phyloP scores from a whole-genome alignment of 2,113 vertebrate genomes.

The Notarius lentiginosus region DNA sequence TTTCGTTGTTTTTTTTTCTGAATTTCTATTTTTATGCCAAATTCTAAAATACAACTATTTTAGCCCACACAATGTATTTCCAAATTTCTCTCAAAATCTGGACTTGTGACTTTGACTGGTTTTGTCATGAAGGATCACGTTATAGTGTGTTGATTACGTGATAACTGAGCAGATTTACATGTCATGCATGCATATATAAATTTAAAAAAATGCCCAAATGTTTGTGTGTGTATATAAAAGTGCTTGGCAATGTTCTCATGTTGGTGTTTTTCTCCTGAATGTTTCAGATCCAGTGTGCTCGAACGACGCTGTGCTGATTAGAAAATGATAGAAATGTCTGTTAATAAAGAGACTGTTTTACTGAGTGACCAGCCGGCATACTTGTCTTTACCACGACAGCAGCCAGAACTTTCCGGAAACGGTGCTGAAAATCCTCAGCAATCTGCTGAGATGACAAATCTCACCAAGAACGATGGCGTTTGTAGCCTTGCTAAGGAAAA shows the following conservation, averaged over 20 bases:
- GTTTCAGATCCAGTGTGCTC: constrained; percentile 62
- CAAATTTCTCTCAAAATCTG: too few species aligned
- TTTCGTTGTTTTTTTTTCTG: too few species aligned
- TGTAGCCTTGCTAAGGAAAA: constrained; percentile 56
- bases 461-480: constrained; percentile 48
- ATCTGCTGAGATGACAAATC: constrained; percentile 50
- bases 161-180: too few species aligned
- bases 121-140: too few species aligned
- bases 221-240: neutral
- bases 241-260: neutral
- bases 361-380: constrained; percentile 57
- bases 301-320: constrained; percentile 2
- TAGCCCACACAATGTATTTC: too few species aligned
- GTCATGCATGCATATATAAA: too few species aligned
- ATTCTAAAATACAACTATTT: too few species aligned
- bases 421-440: constrained; percentile 49
- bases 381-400: constrained; percentile 52
- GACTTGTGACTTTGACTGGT: too few species aligned
- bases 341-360: constrained; percentile 71
- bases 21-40: too few species aligned
- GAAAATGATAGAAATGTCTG: constrained; percentile 71
- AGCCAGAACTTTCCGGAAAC: constrained; percentile 58
- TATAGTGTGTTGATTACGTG: neutral
- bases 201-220: neutral
- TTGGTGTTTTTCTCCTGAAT: constrained; percentile 26